Evolutionary conservation across 2,113 vertebrate genomes (phyloP), one percentile per base, ranked within the genome.

Genomic region (Nibea coibor): DNA sequence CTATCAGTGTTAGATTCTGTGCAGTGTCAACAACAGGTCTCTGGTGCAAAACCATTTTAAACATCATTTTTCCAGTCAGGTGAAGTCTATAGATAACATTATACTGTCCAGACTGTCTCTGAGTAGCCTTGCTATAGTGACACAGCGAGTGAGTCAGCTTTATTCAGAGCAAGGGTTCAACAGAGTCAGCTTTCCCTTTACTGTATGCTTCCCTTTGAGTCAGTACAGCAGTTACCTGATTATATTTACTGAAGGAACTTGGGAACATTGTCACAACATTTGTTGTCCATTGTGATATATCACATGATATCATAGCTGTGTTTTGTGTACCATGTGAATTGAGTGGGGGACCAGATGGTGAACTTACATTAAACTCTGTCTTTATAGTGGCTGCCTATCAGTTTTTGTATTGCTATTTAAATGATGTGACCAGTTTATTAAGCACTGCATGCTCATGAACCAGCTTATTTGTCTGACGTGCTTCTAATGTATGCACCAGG

Each of bases 361-460:
- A 74, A 48, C 64, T 53, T 64, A 74, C 24, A 57, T 31, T 20
- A 70, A 19, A 70, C 35, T 35, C 51, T 43, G 42, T 72, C 47
- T 62, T 80, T 61, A 69, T 57, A 50, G 51, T 64, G 35, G 45
- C 65, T 65, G 26, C 54, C 50, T 74, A 63, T 78, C 75, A 74
- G 65, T 78, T 64, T 80, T 42, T 15, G 11, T 56, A 65, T 72
- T 83, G 76, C 72, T 83, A 61, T 70, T 63, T 43, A 71, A 70
- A 69, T 81, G 19, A 50, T 57, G 26, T 42, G 45, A 57, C 57
- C 75, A 57, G 48, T 28, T 28, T 61, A 71, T 56, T 24, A 61
- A 56, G 39, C 65, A 66, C 68, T 50, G 56, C 56, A 15, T 58
- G 51, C 31, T 75, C 56, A 63, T 35, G n/a, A 22, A 48, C 61